phyloP scores from a whole-genome alignment of 2,797 vertebrate species.

The Kryptolebias ocellatus region DNA sequence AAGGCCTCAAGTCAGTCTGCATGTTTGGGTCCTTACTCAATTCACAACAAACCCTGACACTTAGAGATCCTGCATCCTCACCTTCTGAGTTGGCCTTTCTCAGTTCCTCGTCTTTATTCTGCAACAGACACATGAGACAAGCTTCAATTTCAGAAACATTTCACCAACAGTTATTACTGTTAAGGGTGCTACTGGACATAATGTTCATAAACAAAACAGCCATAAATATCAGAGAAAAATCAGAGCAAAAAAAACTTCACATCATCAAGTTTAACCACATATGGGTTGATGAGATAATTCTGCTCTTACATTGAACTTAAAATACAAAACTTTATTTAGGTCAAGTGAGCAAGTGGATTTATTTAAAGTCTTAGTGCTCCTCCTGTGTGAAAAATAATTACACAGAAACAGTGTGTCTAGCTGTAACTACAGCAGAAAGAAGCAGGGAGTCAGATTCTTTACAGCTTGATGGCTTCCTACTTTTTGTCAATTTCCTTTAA shows the following conservation, averaged over 20 bases:
- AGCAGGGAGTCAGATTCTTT: background rate
- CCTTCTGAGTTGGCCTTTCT: slow-evolving; percentile 76
- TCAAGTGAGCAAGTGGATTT: background rate
- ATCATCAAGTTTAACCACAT: background rate
- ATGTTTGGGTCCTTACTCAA: too few relatives aligned
- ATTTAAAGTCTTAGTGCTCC: background rate
- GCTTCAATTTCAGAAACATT: background rate
- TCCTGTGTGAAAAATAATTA: background rate
- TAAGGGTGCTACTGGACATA: background rate
- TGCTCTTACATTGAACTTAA: background rate
- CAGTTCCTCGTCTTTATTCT: slow-evolving; percentile 72
- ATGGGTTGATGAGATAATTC: background rate
- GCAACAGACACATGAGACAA: slow-evolving; percentile 38
- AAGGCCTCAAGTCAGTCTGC: too few relatives aligned
- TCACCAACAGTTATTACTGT: background rate
- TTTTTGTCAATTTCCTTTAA: background rate
- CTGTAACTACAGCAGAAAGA: too few relatives aligned
- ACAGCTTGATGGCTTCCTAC: background rate
- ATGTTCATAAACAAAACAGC: background rate
- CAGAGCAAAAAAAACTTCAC: too few relatives aligned
- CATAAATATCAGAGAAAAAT: background rate
- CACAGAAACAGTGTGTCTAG: background rate
- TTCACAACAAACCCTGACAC: too few relatives aligned
- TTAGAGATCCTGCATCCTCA: slow-evolving; percentile 1
- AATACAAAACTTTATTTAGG: background rate